phyloP scores from a whole-genome alignment of 2,888 invertebrate genomes.

The Eristalinus sepulchralis region DNA sequence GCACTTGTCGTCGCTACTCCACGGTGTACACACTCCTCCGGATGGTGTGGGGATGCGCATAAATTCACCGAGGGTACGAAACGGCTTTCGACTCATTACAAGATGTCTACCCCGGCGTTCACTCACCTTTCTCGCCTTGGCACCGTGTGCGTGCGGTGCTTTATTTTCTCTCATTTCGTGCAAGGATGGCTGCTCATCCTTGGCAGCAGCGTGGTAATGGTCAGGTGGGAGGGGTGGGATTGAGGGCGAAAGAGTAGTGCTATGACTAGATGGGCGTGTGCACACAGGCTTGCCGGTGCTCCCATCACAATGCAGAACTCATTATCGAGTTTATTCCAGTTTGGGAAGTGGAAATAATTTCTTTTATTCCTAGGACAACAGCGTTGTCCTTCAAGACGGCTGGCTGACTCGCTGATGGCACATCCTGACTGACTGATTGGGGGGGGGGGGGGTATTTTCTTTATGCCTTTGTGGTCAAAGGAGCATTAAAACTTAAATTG shows the following conservation, averaged over 20 bases:
- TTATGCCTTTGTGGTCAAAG: slow-evolving; percentile 43
- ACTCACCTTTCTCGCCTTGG: neutral
- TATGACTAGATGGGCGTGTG: slow-evolving; percentile 40
- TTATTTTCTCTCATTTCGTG: slow-evolving; percentile 47
- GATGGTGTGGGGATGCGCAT: neutral
- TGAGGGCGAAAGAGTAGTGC: slow-evolving; percentile 36
- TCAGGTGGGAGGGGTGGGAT: neutral
- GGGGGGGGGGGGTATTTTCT: slow-evolving; percentile 3
- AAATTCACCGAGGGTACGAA: slow-evolving; percentile 33
- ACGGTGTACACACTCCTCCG: neutral
- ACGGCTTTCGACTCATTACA: slow-evolving; percentile 62
- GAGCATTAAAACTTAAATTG: slow-evolving; percentile 58
- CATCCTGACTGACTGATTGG: slow-evolving; percentile 18
- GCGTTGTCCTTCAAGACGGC: neutral
- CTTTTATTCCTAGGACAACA: slow-evolving; percentile 30
- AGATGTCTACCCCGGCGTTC: slow-evolving; percentile 30
- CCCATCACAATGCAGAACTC: slow-evolving; percentile 65
- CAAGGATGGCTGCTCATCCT: slow-evolving; percentile 56
- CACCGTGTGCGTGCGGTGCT: slow-evolving; percentile 7
- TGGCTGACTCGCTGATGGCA: neutral
- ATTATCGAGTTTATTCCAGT: slow-evolving; percentile 68
- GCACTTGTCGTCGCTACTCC: neutral
- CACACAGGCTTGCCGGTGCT: neutral
- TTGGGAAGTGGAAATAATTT: slow-evolving; percentile 65
- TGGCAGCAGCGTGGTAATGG: neutral